Evolutionary conservation across 2,113 vertebrate species (phyloP), one percentile per base, ranked within the genome.

Genomic region (Channa maculata): DNA sequence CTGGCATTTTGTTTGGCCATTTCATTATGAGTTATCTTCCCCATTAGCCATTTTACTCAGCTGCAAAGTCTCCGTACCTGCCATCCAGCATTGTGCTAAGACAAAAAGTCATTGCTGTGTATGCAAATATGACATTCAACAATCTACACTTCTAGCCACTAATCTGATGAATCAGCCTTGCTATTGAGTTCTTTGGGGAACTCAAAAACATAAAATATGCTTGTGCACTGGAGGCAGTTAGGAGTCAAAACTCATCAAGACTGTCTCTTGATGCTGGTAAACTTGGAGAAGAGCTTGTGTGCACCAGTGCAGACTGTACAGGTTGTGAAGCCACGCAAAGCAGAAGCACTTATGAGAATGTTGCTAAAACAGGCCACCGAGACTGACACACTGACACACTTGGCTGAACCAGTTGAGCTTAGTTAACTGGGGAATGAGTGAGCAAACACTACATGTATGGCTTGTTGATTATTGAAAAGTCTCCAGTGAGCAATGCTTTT

Each of bases 81-180:
- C 77, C 87, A 85, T 38, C 76, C 68, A 77, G 82, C 82, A 86
- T 90, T 88, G 88, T 80, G 74, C 82, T 66, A 83, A 84, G 89
- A 91, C 82, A 82, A 84, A 89, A 91, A 91, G 88, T 91, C 90
- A 73, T 55, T 84, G 76, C 76, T 75, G 79, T 63, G 82, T 94
- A 95, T 94, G 93, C 93, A 90, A 94, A 95, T 95, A 87, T 94
- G 93, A 94, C 93, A 94, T 94, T 94, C 93, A 93, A 68, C 76
- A 33, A 84, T 87, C 71, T 74, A 72, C 83, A 84, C 87, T 87
- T 89, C 71, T 68, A 46, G 71, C 60, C 84, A 66, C 84, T 86
- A 86, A 93, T 93, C 90, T 89, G 91, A 91, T 84, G 62, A 79
- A 92, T 90, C 90, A 82, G 79, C 71, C 64, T 69, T 57, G 74